A percentile compares a stretch with the other conserved stretches of the same genome.
phyloP scores from a whole-genome alignment of 2,888 invertebrate genomes.

The Eupithecia tripunctaria region DNA sequence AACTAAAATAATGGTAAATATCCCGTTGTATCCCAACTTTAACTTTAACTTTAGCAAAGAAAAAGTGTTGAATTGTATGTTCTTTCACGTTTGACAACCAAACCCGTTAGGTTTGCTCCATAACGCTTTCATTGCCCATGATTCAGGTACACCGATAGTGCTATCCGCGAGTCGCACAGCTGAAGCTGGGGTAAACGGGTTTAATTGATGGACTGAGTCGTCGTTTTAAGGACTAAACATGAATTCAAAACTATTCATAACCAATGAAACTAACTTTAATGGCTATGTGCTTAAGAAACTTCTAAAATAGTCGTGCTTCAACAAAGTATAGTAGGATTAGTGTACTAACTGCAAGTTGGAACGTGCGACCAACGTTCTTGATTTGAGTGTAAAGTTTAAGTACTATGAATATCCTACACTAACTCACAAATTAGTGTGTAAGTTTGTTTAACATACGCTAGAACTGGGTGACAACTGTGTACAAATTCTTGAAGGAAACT shows the following conservation, averaged over 20 bases:
- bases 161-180: not conserved
- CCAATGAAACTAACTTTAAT: not conserved
- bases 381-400: constrained; percentile 36
- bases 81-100: no score
- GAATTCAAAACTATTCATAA: not conserved
- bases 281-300: not conserved
- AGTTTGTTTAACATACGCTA: not conserved
- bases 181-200: not conserved
- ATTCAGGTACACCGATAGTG: no score
- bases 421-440: not conserved
- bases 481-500: no score
- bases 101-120: no score
- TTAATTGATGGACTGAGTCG: not conserved
- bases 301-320: not conserved
- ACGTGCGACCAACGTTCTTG: constrained; percentile 22
- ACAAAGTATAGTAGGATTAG: not conserved
- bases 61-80: no score
- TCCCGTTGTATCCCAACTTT: no score
- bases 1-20: no score
- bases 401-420: not conserved
- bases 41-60: no score
- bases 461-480: no score
- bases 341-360: constrained; percentile 8
- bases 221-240: not conserved
- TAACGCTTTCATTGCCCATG: not conserved